A percentile compares a stretch with the other conserved stretches of the same genome.
Evolutionary conservation across 2,888 invertebrate species (phyloP).

Genomic region (Parnassius mnemosyne): DNA sequence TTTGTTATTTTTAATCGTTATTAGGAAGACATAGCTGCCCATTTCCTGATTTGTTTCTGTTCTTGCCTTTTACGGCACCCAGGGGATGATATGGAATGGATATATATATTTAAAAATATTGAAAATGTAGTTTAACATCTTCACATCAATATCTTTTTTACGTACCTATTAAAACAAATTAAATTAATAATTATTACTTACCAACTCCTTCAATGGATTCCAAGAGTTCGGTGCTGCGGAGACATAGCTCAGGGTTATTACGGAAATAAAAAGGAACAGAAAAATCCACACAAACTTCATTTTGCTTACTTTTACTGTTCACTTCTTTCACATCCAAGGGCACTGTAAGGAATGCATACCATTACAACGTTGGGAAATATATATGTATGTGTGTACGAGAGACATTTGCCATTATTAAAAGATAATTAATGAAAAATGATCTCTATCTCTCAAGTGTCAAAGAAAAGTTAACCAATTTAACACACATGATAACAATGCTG

Average conservation of each 20-base stretch:
- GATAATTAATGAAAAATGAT: background rate
- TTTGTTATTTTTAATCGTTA: too few relatives aligned
- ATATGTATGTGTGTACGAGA: background rate
- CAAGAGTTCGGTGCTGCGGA: slow-evolving; percentile 19
- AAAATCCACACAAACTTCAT: slow-evolving; percentile 16
- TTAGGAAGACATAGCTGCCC: too few relatives aligned
- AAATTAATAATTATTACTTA: background rate
- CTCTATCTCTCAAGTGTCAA: background rate
- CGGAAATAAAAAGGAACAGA: slow-evolving; percentile 7
- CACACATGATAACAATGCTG: too few relatives aligned
- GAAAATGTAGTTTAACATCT: too few relatives aligned
- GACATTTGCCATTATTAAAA: background rate
- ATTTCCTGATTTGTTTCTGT: too few relatives aligned
- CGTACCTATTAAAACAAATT: background rate
- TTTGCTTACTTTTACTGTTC: background rate
- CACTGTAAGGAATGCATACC: background rate
- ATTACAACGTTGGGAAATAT: background rate
- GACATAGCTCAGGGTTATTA: slow-evolving; percentile 6
- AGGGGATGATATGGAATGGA: too few relatives aligned
- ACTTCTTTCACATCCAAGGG: background rate
- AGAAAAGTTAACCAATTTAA: too few relatives aligned
- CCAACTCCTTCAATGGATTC: too few relatives aligned
- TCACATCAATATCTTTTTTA: too few relatives aligned
- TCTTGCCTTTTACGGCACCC: too few relatives aligned
- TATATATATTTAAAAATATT: too few relatives aligned